phyloP scores from a whole-genome alignment of 1,140 invertebrate species.

The Cryptotermes secundus region DNA sequence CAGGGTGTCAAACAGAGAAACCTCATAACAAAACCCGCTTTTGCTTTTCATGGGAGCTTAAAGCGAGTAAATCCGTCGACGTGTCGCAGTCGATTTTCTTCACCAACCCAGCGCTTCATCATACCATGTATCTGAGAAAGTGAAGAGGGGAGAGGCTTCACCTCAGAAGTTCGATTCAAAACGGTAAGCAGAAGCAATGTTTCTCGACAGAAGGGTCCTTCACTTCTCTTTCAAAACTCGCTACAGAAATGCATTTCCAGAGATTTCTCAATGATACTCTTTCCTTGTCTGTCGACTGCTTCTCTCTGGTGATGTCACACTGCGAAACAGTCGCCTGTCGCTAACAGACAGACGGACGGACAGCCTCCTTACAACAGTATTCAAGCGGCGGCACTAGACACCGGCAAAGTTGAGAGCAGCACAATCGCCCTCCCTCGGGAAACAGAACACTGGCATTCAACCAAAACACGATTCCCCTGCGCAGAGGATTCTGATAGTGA shows the following conservation, averaged over 20 bases:
- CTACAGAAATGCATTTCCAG: background rate
- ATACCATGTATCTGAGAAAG: too few species aligned
- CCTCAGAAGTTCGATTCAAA: background rate
- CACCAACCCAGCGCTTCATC: too few species aligned
- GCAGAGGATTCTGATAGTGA: too few species aligned
- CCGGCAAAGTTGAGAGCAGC: background rate
- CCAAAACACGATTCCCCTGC: background rate
- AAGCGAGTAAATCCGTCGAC: too few species aligned
- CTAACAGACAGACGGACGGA: conserved; percentile 4
- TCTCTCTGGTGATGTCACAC: background rate
- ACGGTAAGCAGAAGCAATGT: background rate
- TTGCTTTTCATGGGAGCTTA: too few species aligned
- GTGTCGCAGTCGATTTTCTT: too few species aligned
- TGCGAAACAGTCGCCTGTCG: background rate
- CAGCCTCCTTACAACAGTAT: background rate
- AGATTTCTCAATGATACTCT: background rate
- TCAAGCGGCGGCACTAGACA: background rate
- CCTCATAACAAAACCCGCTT: too few species aligned
- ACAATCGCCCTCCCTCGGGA: background rate
- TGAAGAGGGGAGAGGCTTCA: background rate
- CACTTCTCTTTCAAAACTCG: background rate
- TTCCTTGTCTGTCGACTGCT: background rate
- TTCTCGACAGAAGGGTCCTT: background rate
- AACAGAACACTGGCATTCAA: background rate
- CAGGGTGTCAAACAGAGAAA: too few species aligned